Evolutionary conservation across 2,888 invertebrate species (phyloP).

Genomic region (Eilema griseolum): DNA sequence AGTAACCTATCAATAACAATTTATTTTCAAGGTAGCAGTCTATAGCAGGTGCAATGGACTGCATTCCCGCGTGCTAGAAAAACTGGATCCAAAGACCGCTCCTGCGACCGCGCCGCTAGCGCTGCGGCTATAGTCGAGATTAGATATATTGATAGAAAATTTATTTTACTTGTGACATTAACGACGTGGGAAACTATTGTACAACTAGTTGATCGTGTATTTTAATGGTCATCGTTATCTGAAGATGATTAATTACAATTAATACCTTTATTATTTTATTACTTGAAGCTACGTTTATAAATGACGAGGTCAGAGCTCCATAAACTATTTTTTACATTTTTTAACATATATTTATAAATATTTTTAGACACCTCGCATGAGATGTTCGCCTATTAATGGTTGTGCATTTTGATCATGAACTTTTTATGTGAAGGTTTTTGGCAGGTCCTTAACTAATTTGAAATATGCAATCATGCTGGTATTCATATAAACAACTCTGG

Average conservation of each 20-base stretch:
- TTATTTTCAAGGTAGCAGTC: constrained; percentile 59
- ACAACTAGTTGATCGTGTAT: constrained; percentile 1
- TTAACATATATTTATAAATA: background rate
- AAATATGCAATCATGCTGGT: background rate
- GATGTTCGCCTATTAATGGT: background rate
- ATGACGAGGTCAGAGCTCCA: background rate
- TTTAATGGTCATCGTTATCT: background rate
- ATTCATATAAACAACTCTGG: background rate
- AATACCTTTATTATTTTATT: background rate
- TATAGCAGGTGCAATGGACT: constrained; percentile 77
- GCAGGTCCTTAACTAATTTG: background rate
- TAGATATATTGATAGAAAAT: constrained; percentile 70
- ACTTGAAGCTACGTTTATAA: background rate
- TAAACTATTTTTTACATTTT: background rate
- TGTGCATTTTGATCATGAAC: background rate
- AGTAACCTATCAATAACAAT: constrained; percentile 62
- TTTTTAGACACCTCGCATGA: background rate
- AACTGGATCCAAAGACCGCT: constrained; percentile 76
- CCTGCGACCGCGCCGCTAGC: constrained; percentile 39
- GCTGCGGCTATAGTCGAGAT: constrained; percentile 63
- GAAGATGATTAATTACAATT: background rate
- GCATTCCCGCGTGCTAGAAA: constrained; percentile 82
- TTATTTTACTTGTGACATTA: constrained; percentile 62
- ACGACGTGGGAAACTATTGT: constrained; percentile 62
- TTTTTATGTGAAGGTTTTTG: background rate